phyloP scores from a whole-genome alignment of 2,113 vertebrate species.

The Lontra canadensis region DNA sequence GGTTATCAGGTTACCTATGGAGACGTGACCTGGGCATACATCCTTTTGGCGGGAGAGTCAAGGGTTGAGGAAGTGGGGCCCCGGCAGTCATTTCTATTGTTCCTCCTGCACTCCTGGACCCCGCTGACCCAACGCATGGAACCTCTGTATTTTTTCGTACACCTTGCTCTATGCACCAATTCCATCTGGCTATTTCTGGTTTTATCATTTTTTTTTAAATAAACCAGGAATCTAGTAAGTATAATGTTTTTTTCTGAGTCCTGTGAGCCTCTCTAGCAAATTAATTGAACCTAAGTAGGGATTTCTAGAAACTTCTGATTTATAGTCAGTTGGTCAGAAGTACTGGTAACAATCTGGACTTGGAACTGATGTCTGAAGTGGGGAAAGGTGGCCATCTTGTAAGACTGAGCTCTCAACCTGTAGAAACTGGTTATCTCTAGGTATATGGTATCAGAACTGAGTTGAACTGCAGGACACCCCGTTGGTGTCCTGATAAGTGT shows the following conservation, averaged over 20 bases:
- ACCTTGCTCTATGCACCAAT: neutral
- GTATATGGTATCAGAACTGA: neutral
- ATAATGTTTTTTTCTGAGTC: neutral
- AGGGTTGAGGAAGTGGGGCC: too few relatives aligned
- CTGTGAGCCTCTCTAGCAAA: neutral
- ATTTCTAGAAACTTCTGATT: neutral
- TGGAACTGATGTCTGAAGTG: neutral
- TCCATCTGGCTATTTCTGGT: neutral
- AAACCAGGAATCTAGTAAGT: neutral
- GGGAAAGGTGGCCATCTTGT: neutral
- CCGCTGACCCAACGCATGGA: too few relatives aligned
- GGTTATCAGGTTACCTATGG: too few relatives aligned
- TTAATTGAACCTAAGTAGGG: neutral
- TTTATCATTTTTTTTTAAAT: neutral
- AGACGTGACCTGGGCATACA: too few relatives aligned
- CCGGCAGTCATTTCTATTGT: too few relatives aligned
- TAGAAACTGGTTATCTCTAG: neutral
- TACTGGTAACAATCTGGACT: neutral
- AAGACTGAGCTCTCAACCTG: neutral
- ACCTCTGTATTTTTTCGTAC: neutral
- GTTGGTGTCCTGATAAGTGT: neutral
- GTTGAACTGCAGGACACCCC: neutral
- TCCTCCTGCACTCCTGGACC: too few relatives aligned
- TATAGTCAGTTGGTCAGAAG: neutral
- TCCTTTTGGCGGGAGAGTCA: too few relatives aligned